These are phyloP conservation scores for Serrognathus titanus DNA, from an alignment of 2,888 invertebrate species.

Conservation along the genomic window DNA sequence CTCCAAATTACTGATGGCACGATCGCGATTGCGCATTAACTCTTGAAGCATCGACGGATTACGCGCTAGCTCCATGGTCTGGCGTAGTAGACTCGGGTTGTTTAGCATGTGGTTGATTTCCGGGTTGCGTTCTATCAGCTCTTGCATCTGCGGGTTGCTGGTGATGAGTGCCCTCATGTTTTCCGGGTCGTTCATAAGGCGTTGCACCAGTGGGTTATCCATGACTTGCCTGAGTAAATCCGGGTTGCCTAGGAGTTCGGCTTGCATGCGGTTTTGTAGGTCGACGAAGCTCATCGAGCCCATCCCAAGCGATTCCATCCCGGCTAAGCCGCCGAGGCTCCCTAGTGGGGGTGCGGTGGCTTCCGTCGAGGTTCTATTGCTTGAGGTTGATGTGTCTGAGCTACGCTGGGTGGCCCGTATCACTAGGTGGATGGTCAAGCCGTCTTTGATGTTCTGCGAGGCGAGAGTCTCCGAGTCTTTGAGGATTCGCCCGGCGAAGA, in stretches of 20 bases:
- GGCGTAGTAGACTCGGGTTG: slow-evolving; percentile 90
- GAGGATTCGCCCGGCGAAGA: slow-evolving; percentile 98
- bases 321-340: slow-evolving; percentile 65
- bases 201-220: slow-evolving; percentile 92
- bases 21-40: slow-evolving; percentile 94
- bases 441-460: slow-evolving; percentile 90
- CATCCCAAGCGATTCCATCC: slow-evolving; percentile 70
- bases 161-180: slow-evolving; percentile 87
- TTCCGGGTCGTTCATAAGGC: slow-evolving; percentile 94
- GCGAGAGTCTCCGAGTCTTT: slow-evolving; percentile 88
- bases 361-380: too few relatives aligned
- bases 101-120: slow-evolving; percentile 97
- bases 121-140: slow-evolving; percentile 91
- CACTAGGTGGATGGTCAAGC: slow-evolving; percentile 91
- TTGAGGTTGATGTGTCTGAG: slow-evolving; percentile 42
- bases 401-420: slow-evolving; percentile 73
- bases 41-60: slow-evolving; percentile 98
- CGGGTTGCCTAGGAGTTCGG: slow-evolving; percentile 83
- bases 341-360: slow-evolving; percentile 20
- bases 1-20: slow-evolving; percentile 94
- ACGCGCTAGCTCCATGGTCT: slow-evolving; percentile 93
- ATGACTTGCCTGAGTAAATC: slow-evolving; percentile 86
- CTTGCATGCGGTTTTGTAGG: slow-evolving; percentile 80
- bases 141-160: slow-evolving; percentile 96
- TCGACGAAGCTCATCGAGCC: slow-evolving; percentile 77